Base-by-base conservation (phyloP, 2,888 invertebrate species). In the Acrobasis repandana region DNA sequence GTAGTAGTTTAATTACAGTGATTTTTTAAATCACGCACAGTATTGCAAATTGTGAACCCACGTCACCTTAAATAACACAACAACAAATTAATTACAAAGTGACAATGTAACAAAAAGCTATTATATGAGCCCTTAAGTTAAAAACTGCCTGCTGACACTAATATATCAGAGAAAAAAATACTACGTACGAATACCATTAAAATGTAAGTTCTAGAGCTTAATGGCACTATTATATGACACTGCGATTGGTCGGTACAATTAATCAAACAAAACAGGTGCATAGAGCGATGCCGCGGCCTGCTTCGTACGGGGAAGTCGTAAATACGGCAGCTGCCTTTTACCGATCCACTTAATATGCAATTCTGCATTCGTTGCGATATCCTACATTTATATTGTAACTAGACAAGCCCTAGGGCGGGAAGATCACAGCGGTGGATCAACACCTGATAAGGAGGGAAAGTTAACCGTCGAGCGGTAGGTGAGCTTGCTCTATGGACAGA, bases 231-330 rank as follows among this genome's bases (percentile, higher is more conserved):
- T 83, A 83, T 79, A 84, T 82, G 83, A 85, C 86, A 82, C 74
- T 72, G 67, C 73, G 77, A 84, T 82, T 82, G 82, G 74, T 74
- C 70, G 68, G 68, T 73, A 73, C 79, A 79, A 88, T 90, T 88
- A 88, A 90, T 90, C 87, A 88, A 83, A 79, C 65, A 70, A 76
- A 83, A 89, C 89, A 90, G 90, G 88, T 90, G 88, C 81, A 75
- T 66, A 69, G 71, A 74, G 76, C 71, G 73, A 78, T 76, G 79
- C 78, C 75, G 77, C 73, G 73, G 61, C 57, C 48, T 57, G 64
- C 52, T 49, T 54, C 43, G 62, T 71, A 70, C 66, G 65, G 75
- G 86, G 87, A 88, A 88, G 88, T 88, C 83, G 80, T 88, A 88
- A 92, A 92, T 83, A 86, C 79, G 68, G 81, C 90, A 90, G 85